Evolutionary conservation across 53 echinoderm and acorn worm species (phyloP).

Genomic region (Pentamera pediparva): DNA sequence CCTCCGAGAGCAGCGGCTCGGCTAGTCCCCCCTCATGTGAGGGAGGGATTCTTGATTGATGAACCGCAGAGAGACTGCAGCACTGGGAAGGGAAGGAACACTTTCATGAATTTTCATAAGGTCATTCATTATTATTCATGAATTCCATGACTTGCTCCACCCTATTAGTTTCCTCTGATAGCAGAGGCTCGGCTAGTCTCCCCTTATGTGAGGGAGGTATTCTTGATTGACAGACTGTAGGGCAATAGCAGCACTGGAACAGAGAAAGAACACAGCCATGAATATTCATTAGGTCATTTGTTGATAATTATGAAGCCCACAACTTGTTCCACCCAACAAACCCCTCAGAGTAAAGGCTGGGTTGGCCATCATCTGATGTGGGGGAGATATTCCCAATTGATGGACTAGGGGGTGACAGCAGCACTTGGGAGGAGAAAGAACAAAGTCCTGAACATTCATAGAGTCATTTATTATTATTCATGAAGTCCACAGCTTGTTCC

Average conservation of each 20-base stretch:
- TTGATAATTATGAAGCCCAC: too few species aligned
- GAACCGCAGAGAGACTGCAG: background rate
- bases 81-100: background rate
- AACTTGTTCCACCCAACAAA: too few species aligned
- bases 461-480: too few species aligned
- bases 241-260: background rate
- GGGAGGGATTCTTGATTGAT: constrained; percentile 9
- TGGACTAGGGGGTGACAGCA: background rate
- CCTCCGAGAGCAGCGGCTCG: constrained; percentile 54
- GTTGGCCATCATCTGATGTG: too few species aligned
- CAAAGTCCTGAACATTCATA: too few species aligned
- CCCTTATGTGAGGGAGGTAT: constrained; percentile 60
- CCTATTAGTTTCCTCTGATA: constrained; percentile 47
- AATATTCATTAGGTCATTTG: background rate
- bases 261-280: background rate
- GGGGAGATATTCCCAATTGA: constrained; percentile 60
- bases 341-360: too few species aligned
- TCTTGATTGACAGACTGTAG: constrained; percentile 33
- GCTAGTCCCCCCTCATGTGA: constrained; percentile 73
- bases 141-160: constrained; percentile 62
- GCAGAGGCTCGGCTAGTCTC: constrained; percentile 61
- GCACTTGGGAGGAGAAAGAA: background rate
- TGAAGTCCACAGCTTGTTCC: too few species aligned
- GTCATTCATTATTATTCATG: constrained; percentile 44
- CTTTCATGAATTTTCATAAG: background rate